phyloP scores from a whole-genome alignment of 2,797 vertebrate species.

The Gymnocypris eckloni region DNA sequence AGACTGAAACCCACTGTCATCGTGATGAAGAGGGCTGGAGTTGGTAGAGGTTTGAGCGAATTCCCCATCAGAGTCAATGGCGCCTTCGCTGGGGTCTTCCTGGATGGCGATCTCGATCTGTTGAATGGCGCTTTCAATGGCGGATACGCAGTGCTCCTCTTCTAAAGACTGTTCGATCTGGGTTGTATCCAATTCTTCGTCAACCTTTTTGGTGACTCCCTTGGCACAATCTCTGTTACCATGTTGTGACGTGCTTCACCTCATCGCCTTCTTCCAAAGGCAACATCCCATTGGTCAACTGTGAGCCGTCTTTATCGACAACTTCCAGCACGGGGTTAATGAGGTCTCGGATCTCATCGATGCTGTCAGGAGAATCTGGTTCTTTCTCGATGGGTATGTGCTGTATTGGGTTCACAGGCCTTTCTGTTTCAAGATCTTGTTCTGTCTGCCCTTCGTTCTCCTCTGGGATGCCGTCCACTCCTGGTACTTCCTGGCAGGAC shows the following conservation, averaged over 20 bases:
- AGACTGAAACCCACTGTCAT: constrained; percentile 71
- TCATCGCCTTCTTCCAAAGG: constrained; percentile 66
- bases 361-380: constrained; percentile 74
- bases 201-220: constrained; percentile 59
- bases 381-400: neutral
- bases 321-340: constrained; percentile 77
- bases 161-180: constrained; percentile 22
- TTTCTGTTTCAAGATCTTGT: constrained; percentile 44
- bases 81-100: constrained; percentile 60
- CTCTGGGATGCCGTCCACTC: constrained; percentile 79
- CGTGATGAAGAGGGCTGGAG: constrained; percentile 45
- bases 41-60: constrained; percentile 32
- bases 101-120: constrained; percentile 65
- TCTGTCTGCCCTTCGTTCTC: constrained; percentile 60
- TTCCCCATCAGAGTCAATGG: constrained; percentile 53
- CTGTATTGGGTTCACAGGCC: neutral
- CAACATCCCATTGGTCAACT: constrained; percentile 64
- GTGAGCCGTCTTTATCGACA: constrained; percentile 24
- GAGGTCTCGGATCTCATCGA: constrained; percentile 79
- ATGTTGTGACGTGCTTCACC: constrained; percentile 64
- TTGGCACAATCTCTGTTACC: constrained; percentile 56
- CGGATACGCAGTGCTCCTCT: constrained; percentile 56
- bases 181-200: neutral
- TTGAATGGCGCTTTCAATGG: constrained; percentile 60
- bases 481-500: constrained; percentile 78